Evolutionary conservation across 1,140 invertebrate genomes (phyloP).

Genomic region (Heliconius melpomene): DNA sequence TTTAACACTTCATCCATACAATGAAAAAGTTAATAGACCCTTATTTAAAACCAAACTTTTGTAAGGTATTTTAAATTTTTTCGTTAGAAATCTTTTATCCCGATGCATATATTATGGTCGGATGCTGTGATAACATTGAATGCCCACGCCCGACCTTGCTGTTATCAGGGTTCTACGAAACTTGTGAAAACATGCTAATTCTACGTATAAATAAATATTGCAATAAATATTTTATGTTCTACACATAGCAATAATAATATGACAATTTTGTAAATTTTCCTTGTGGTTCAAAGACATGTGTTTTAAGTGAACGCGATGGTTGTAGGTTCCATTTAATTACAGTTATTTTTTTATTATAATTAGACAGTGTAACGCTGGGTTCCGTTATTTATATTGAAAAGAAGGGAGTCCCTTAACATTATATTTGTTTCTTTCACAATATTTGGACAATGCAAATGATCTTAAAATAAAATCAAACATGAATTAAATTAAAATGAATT

Average conservation of each 20-base stretch:
- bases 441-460: too few species aligned
- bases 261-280: background rate
- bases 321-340: background rate
- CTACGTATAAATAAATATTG: slow-evolving; percentile 9
- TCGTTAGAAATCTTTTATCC: background rate
- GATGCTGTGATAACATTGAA: slow-evolving; percentile 28
- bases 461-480: too few species aligned
- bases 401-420: too few species aligned
- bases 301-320: background rate
- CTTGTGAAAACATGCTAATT: slow-evolving; percentile 33
- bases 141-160: slow-evolving; percentile 47
- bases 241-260: background rate
- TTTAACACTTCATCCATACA: too few species aligned
- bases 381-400: too few species aligned
- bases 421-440: too few species aligned
- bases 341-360: background rate
- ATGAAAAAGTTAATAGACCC: too few species aligned
- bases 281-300: background rate
- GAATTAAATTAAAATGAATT: too few species aligned
- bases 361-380: too few species aligned
- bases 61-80: too few species aligned
- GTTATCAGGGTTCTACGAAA: slow-evolving; percentile 50
- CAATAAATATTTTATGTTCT: slow-evolving; percentile 9
- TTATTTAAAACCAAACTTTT: too few species aligned
- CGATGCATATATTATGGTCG: slow-evolving; percentile 21